Evolutionary conservation across 2,113 vertebrate species (phyloP), one percentile per base, ranked within the genome.

Genomic region (Chlamydotis undulata): DNA sequence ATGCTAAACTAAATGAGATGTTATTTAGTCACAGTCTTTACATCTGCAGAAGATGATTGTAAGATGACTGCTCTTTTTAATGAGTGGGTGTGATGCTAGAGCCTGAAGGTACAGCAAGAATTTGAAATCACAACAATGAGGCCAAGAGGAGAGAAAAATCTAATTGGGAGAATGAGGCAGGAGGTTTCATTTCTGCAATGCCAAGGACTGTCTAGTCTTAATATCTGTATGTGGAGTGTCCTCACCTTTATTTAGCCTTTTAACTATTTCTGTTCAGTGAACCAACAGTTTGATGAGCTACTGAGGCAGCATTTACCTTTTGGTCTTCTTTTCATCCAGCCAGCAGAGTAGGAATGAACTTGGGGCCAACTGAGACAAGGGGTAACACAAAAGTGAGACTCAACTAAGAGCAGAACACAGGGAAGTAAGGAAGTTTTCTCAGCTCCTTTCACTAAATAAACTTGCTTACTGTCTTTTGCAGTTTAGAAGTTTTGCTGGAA

Each of bases 21-120:
- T 80, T 88, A 41, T 56, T 94, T 83, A 93, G 80, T 92, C 88
- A 92, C 19, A 88, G 52, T 31, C 53, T 87, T 84, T 77, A 64
- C 71, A 75, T 74, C 56, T 82, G 37, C 17, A 71, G 89, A 94
- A 65, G 76, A 89, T 64, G 79, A 56, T 81, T 94, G 74, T 35
- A 83, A 70, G 52, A 76, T 68, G 90, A 92, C 76, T 80, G 19
- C 14, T 68, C 26, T 83, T 90, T 74, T 83, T 83, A 85, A 95
- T 89, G 65, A 90, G 28, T 75, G 78, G 61, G 39, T 79, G 53
- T 87, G 81, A 96, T 68, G 60, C 56, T n/a, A 52, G 4, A 92
- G 33, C 86, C 89, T 89, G 73, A 81, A 92, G 83, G 76, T 75
- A 75, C 14, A 45, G 29, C 31, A 78, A 63, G 73, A 68, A 70